Evolutionary conservation across 2,888 invertebrate genomes (phyloP).

Genomic region (Sarcophaga subvicina): DNA sequence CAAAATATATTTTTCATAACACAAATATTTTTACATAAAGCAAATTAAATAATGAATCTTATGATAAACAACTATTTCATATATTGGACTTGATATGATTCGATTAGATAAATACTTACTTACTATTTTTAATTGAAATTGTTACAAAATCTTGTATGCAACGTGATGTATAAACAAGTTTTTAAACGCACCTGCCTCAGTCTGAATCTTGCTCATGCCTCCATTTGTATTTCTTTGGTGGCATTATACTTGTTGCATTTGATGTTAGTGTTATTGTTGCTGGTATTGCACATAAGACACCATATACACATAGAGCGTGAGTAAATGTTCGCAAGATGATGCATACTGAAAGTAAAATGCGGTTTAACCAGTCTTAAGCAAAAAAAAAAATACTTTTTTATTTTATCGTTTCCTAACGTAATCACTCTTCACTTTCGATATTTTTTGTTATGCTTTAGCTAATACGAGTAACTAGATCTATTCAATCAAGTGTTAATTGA

Average conservation of each 20-base stretch:
- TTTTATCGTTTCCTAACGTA: slow-evolving; percentile 61
- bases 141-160: slow-evolving; percentile 62
- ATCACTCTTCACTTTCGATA: slow-evolving; percentile 68
- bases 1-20: too few species aligned
- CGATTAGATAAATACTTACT: slow-evolving; percentile 62
- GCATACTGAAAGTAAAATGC: slow-evolving; percentile 67
- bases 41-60: too few species aligned
- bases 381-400: slow-evolving; percentile 14
- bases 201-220: slow-evolving; percentile 58
- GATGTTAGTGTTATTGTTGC: slow-evolving; percentile 7
- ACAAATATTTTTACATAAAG: too few species aligned
- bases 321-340: slow-evolving; percentile 34
- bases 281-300: background rate
- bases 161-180: slow-evolving; percentile 58
- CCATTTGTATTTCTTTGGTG: slow-evolving; percentile 58
- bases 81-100: slow-evolving; percentile 49
- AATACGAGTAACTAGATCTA: slow-evolving; percentile 14
- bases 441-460: slow-evolving; percentile 52
- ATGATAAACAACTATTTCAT: slow-evolving; percentile 18
- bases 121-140: slow-evolving; percentile 59
- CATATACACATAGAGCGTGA: slow-evolving; percentile 10
- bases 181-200: slow-evolving; percentile 60
- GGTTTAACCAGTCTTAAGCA: slow-evolving; percentile 66
- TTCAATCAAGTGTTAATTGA: too few species aligned
- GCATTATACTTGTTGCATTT: slow-evolving; percentile 66